Base-by-base conservation (phyloP, 2,888 invertebrate genomes). In the Ischnura elegans region DNA sequence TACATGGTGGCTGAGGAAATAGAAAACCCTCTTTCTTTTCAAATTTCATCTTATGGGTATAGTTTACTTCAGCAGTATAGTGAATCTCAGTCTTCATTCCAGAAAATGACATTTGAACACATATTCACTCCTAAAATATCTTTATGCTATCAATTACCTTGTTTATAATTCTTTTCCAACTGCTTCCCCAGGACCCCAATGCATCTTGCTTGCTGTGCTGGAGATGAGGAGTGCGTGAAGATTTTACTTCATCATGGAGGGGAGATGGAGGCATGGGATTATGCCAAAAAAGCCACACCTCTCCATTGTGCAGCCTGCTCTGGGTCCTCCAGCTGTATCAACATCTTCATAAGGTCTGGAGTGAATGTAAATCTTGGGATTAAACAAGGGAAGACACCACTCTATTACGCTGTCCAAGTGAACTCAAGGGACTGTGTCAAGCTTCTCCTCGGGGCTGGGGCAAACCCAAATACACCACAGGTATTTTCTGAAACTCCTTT, bases 401-500 rank as follows among this genome's bases (percentile, higher is more conserved):
- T 99, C 94, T 98, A 98, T 95, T 98, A 98, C 95, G 99, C 99
- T 0, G 98, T 98, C 93, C 97, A 98, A 94, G 98, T 97, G 95
- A 97, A 97, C 95, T 97, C 97, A 21, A 96, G 97, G 93, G 97
- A 98, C 94, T 98, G 98, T 95, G 98, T 98, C 2, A 97, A 97
- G 95, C 97, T 97, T 94, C 96, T 99, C 94, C 95, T 98, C 93
- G 97, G 97, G 94, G 97, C 97, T 94, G 98, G 98, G 90, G 98
- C 98, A 4, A 97, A 97, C 95, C 98, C 98, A 45, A 98, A 98
- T 95, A 98, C 98, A 94, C 97, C 98, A 46, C 98, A 98, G 97
- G 97, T 97, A 98, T 98, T 97, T 95, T 98, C 98, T 13, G 98
- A 98, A 96, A 98, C 98, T 0, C 98, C 98, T 0, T 96, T 98